Evolutionary conservation across 2,113 vertebrate genomes (phyloP), one percentile per base, ranked within the genome.

Genomic region (Brevimyrus niger): DNA sequence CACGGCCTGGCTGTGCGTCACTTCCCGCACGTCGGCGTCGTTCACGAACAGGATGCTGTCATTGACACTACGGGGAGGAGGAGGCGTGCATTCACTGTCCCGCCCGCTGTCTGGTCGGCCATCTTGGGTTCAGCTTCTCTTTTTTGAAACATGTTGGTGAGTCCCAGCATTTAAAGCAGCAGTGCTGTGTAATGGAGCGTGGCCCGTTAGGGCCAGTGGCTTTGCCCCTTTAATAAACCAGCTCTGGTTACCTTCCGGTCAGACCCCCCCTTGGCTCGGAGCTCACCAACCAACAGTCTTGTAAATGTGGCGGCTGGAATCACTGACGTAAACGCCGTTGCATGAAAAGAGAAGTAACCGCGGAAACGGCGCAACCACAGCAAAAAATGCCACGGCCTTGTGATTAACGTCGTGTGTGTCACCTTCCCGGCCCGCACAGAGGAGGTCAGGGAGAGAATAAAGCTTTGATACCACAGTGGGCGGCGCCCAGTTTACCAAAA

Each of bases 1-100:
- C 89, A 98, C 97, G 0, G 97, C 97, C 0, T 96, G 94, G 8
- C 97, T 97, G 94, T 98, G 97, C 0, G 97, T 97, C 90, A 98
- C 97, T 94, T 98, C 97, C 2, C 97, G 94, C 2, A 98, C 97
- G 0, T 98, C 97, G 48, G 97, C 96, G 6, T 98, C 97, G 4
- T 98, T 97, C 4, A 97, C 97, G 0, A 97, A 97, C 19, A 98
- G 94, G 86, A 98, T 97, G 93, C 97, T 97, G 94, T 98, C 97
- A 27, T 97, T 98, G 86, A 97, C 97, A 93, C 97, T 97, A 94
- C 17, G 42, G 38, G 11, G 58, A n/a, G 88, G 7, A 31, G 27
- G 27, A 19, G 48, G 46, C 1, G 17, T 46, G 48, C n/a, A 19
- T 53, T 53, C 23, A 55, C 23, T 48, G 31, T 35, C 48, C 85